phyloP scores from a whole-genome alignment of 2,797 vertebrate genomes.

The Tiaroga cobitis region DNA sequence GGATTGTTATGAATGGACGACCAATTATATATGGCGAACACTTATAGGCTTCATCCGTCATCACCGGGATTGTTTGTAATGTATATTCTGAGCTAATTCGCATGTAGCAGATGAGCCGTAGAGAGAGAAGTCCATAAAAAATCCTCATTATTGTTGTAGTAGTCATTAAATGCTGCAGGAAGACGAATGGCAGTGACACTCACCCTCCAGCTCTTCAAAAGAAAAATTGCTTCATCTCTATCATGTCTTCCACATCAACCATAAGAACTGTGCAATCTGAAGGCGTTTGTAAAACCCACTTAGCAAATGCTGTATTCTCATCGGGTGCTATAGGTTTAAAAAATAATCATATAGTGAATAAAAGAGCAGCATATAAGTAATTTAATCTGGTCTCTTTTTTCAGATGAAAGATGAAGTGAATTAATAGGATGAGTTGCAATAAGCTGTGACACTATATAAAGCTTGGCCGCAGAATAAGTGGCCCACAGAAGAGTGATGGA shows the following conservation, averaged over 20 bases:
- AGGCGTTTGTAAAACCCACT: constrained; percentile 38
- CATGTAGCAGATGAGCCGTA: constrained; percentile 47
- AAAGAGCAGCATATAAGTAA: constrained; percentile 33
- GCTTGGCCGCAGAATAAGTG: not conserved
- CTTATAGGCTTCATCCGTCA: constrained; percentile 40
- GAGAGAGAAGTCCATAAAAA: constrained; percentile 49
- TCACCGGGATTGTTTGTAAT: constrained; percentile 32
- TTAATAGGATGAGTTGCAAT: constrained; percentile 26
- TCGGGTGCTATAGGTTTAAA: constrained; percentile 38
- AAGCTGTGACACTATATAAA: constrained; percentile 9
- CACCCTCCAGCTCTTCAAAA: constrained; percentile 39
- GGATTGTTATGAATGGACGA: constrained; percentile 14
- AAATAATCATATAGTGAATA: constrained; percentile 39
- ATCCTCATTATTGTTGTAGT: constrained; percentile 49
- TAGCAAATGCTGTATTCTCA: constrained; percentile 21
- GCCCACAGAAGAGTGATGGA: not conserved
- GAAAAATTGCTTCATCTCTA: constrained; percentile 43
- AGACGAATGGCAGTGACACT: constrained; percentile 37
- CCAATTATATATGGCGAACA: constrained; percentile 40
- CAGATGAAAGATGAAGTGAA: constrained; percentile 35
- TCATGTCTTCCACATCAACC: constrained; percentile 37
- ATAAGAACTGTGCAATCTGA: constrained; percentile 29
- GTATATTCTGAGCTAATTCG: constrained; percentile 42
- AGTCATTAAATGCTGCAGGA: constrained; percentile 45
- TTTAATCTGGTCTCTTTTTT: constrained; percentile 35